These are phyloP conservation scores for Phalacrocorax aristotelis DNA, from an alignment of 2,113 vertebrate species.

Conservation along the genomic window DNA sequence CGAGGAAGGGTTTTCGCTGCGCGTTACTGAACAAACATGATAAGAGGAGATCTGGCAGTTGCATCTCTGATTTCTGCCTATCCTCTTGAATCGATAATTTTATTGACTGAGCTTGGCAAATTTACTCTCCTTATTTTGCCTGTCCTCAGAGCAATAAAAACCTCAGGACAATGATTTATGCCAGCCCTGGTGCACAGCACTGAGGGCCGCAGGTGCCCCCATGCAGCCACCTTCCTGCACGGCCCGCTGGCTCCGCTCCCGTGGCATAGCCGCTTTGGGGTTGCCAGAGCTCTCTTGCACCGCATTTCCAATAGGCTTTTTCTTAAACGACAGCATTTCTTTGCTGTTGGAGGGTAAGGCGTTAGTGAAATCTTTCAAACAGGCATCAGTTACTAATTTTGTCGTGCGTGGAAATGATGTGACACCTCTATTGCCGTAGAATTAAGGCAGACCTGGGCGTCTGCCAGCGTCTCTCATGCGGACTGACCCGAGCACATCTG, in stretches of 20 bases:
- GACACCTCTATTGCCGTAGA: background rate
- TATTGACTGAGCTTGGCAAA: background rate
- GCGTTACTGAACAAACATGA: fast-evolving
- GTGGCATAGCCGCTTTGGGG: fast-evolving
- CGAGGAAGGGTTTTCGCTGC: background rate
- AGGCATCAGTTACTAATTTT: too few species aligned
- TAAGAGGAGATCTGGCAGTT: background rate
- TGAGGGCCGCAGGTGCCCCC: fast-evolving
- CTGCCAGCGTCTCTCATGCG: fast-evolving
- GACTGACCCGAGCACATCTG: fast-evolving
- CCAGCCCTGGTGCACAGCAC: fast-evolving
- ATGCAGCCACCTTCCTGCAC: fast-evolving
- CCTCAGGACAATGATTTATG: background rate
- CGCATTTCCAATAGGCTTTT: too few species aligned
- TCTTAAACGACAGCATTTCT: background rate
- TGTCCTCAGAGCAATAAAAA: background rate
- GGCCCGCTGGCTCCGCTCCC: background rate
- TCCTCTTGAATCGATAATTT: background rate
- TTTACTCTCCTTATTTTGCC: background rate
- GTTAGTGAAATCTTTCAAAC: background rate
- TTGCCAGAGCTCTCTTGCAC: fast-evolving
- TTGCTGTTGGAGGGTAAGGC: background rate
- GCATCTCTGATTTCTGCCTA: background rate
- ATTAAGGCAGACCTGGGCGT: background rate
- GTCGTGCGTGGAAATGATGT: background rate